Base-by-base conservation (phyloP, 2,888 invertebrate species). In the Sphecodes monilicornis region DNA sequence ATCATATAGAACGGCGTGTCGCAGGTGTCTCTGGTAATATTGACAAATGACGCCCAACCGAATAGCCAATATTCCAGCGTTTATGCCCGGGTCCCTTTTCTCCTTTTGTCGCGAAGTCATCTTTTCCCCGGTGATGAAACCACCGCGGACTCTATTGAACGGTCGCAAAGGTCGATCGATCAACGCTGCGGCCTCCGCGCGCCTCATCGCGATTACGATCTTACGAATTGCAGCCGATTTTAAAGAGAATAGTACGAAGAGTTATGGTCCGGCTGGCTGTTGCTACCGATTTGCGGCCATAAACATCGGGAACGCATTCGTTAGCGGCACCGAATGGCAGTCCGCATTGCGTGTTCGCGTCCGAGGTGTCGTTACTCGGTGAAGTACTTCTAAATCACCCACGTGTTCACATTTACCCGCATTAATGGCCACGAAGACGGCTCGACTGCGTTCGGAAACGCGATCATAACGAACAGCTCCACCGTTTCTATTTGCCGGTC, bases 331-430 rank as follows among this genome's bases (percentile, higher is more conserved):
- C 39, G 54, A 41, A 76, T 57, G 36, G 39, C 76, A 74, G 60
- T 78, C 50, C 10, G 50, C 10, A 18, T n/a, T 77, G 72, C 78
- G 78, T 82, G 66, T 73, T 86, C 68, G 75, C 84, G 87, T 84
- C 77, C 74, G 78, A 46, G 70, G 76, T 81, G 78, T 82, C 80
- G 86, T 90, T 87, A 80, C 72, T 64, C 66, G 81, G 57, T 80
- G 43, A 85, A 87, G 80, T 78, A 83, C 85, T 84, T 74, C 80
- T 90, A 88, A 91, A 91, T 86, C 88, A 86, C 39, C 69, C 46
- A 72, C 41, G 72, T 73, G 85, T 86, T 76, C 83, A 80, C 84
- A 88, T 89, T 89, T 89, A 89, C 86, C 86, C 70, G 86, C 89
- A 78, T 16, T 22, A 43, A 68, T 22, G 36, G 50, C 78, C 70